Base-by-base conservation (phyloP, 1,140 invertebrate species). In the Pectinophora gossypiella region DNA sequence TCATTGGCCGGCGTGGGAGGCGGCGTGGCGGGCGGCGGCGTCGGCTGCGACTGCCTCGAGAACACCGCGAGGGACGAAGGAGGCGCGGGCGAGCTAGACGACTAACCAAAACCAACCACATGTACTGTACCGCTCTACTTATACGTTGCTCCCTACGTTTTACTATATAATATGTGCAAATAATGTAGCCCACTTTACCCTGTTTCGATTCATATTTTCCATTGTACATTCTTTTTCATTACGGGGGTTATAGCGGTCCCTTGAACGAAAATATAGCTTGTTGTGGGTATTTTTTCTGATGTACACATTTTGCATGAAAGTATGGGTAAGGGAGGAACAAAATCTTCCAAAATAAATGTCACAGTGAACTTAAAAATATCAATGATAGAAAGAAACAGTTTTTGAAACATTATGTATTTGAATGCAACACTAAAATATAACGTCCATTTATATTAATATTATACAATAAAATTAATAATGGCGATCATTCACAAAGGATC, bases 291-390 rank as follows among this genome's bases (percentile, higher is more conserved):
- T n/a, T n/a, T n/a, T n/a, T n/a, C n/a, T n/a, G n/a, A n/a, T n/a
- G n/a, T n/a, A n/a, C n/a, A n/a, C n/a, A n/a, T n/a, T n/a, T n/a
- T n/a, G n/a, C n/a, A n/a, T n/a, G n/a, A n/a, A n/a, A n/a, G n/a
- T n/a, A n/a, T n/a, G n/a, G n/a, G n/a, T n/a, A n/a, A n/a, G 23
- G 5, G 12, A 40, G 15, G 16, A 40, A 40, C 36, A 3, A 40
- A 83, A 73, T 85, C 81, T 86, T 85, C 83, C 80, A 86, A 86
- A 86, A 85, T 85, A 86, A 86, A 85, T 80, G 79, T 79, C 58
- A 59, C 64, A 23, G 38, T 64, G 77, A 82, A 75, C 48, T 61
- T 68, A 59, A 56, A 66, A 72, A 82, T 44, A 19, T n/a, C 77
- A 61, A 72, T n/a, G n/a, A 57, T 60, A 38, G 68, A 72, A 61